phyloP scores from a whole-genome alignment of 1,140 invertebrate genomes.

The Sycophila sp. region DNA sequence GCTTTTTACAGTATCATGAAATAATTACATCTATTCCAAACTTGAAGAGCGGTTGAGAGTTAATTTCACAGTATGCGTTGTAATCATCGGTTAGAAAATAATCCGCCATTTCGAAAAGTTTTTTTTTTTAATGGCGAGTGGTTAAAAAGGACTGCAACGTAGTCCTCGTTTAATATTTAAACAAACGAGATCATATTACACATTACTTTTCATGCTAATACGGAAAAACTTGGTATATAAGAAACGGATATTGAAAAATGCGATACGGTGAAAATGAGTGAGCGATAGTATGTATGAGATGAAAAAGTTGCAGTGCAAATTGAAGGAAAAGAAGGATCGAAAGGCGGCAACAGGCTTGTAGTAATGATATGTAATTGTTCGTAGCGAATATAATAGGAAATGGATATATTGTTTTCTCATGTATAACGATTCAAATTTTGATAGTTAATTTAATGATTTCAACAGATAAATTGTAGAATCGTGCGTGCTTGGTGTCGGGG shows the following conservation, averaged over 20 bases:
- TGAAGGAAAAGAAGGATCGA: neutral
- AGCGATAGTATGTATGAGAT: neutral
- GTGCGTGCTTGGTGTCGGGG: no score
- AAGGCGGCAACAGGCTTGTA: neutral
- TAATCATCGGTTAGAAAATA: constrained; percentile 33
- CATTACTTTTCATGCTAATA: constrained; percentile 32
- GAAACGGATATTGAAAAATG: no score
- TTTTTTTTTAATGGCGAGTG: constrained; percentile 15
- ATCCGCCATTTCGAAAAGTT: neutral
- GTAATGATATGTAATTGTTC: neutral
- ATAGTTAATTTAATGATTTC: constrained; percentile 9
- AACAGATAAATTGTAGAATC: constrained; percentile 2
- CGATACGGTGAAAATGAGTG: neutral
- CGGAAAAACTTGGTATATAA: constrained; percentile 18
- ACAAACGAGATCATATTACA: constrained; percentile 35
- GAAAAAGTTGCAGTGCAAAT: neutral
- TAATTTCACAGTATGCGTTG: constrained; percentile 25
- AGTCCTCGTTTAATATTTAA: constrained; percentile 42
- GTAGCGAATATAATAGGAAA: constrained; percentile 10
- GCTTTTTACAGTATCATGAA: constrained; percentile 16
- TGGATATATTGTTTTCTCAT: neutral
- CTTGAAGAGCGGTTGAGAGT: constrained; percentile 17
- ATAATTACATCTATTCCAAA: constrained; percentile 21
- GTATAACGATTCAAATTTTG: neutral
- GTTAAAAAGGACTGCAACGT: constrained; percentile 29